Evolutionary conservation across 2,797 vertebrate genomes (phyloP).

Genomic region (Tokudaia muenninki): DNA sequence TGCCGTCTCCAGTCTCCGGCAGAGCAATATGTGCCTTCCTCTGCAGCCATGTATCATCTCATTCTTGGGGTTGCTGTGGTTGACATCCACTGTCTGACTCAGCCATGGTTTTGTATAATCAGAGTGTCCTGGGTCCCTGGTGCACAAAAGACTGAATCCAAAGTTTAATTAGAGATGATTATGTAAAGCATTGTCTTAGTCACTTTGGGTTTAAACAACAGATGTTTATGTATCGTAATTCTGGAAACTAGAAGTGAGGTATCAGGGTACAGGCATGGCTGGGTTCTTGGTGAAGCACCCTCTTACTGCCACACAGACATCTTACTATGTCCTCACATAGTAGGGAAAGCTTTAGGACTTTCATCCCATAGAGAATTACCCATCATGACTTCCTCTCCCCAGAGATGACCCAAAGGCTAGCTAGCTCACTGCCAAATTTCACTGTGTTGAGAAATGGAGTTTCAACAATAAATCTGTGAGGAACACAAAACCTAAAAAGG

Average conservation of each 20-base stretch:
- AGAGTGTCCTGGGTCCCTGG: background rate
- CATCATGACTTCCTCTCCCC: background rate
- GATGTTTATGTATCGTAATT: background rate
- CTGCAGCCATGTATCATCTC: background rate
- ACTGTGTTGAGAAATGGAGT: background rate
- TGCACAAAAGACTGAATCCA: background rate
- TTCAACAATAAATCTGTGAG: background rate
- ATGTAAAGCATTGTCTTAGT: background rate
- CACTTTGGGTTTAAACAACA: background rate
- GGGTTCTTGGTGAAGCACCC: background rate
- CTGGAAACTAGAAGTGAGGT: background rate
- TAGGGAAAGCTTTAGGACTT: background rate
- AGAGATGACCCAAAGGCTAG: background rate
- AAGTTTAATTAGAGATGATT: background rate
- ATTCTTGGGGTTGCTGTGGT: background rate
- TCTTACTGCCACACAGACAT: background rate
- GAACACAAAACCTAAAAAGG: background rate
- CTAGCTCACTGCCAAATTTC: background rate
- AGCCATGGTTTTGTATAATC: background rate
- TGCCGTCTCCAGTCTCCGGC: background rate
- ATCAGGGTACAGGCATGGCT: background rate
- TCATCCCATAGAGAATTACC: background rate
- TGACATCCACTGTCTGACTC: background rate
- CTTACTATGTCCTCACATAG: background rate
- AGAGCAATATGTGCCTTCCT: background rate